Percentiles rank a stretch among this genome's conserved stretches.
phyloP scores from a whole-genome alignment of 2,113 vertebrate genomes.

The Oreochromis tanganicae region DNA sequence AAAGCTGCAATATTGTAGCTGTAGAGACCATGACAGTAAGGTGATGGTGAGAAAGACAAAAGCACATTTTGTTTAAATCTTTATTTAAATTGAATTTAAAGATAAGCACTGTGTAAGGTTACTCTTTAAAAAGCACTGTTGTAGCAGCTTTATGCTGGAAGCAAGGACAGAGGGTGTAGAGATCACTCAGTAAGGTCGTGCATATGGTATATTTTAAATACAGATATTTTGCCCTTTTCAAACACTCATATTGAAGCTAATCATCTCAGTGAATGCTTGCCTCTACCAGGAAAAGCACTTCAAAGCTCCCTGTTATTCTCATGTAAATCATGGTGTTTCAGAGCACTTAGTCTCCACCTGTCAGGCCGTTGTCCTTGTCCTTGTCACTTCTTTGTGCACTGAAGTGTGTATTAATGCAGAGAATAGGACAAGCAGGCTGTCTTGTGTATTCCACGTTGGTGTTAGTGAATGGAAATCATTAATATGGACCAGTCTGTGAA shows the following conservation, averaged over 20 bases:
- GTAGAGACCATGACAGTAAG: neutral
- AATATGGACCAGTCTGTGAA: neutral
- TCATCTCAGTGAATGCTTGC: neutral
- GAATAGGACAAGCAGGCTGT: neutral
- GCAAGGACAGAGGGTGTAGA: neutral
- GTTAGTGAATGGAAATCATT: neutral
- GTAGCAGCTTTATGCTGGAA: neutral
- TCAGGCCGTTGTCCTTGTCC: constrained; percentile 1
- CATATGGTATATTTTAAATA: neutral
- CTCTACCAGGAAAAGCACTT: neutral
- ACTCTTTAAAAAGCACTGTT: neutral
- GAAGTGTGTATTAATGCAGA: constrained; percentile 34
- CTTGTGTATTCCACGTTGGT: constrained; percentile 43
- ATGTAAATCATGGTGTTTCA: constrained; percentile 41
- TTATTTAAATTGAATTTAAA: neutral
- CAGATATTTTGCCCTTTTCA: neutral
- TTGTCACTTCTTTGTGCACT: neutral
- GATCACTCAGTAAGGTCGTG: neutral
- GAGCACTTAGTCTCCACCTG: constrained; percentile 29
- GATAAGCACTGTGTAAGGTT: neutral
- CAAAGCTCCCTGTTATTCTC: neutral
- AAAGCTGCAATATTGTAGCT: neutral
- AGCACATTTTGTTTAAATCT: neutral
- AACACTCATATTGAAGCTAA: neutral
- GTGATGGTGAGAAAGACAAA: neutral